These are phyloP conservation scores for Allobates femoralis DNA, from an alignment of 2,797 vertebrate genomes.

Conservation along the genomic window DNA sequence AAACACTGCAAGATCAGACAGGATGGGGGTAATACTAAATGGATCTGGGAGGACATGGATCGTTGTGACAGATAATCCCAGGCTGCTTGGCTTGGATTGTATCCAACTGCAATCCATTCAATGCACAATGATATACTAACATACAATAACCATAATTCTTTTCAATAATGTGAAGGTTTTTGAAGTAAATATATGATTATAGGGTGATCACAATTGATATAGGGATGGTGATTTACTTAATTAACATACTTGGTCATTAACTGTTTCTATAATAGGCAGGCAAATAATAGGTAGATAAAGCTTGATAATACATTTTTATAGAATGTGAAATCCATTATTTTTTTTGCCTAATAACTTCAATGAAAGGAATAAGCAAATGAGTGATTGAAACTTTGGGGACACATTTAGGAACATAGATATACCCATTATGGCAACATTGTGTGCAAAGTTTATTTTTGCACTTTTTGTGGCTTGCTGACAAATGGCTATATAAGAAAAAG, in stretches of 20 bases:
- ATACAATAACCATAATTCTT: not conserved
- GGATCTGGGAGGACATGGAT: not conserved
- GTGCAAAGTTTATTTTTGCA: too few relatives aligned
- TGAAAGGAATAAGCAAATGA: not conserved
- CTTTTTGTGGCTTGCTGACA: too few relatives aligned
- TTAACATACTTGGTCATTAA: not conserved
- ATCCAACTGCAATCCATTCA: not conserved
- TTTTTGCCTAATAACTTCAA: not conserved
- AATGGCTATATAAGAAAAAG: too few relatives aligned
- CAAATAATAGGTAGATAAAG: not conserved
- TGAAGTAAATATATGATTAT: not conserved
- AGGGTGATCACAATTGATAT: not conserved
- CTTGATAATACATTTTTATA: not conserved
- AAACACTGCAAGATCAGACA: not conserved
- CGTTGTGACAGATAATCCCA: not conserved
- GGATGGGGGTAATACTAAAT: not conserved
- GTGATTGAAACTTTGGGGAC: too few relatives aligned
- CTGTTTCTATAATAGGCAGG: not conserved
- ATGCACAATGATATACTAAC: not conserved
- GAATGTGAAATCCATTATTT: not conserved
- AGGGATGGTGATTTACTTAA: not conserved
- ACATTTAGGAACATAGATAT: not conserved
- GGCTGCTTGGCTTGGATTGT: not conserved
- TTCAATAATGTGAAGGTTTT: not conserved
- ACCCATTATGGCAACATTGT: too few relatives aligned